A percentile compares a stretch with the other conserved stretches of the same genome.
phyloP scores from a whole-genome alignment of 2,113 vertebrate species.

The Coreoperca whiteheadi region DNA sequence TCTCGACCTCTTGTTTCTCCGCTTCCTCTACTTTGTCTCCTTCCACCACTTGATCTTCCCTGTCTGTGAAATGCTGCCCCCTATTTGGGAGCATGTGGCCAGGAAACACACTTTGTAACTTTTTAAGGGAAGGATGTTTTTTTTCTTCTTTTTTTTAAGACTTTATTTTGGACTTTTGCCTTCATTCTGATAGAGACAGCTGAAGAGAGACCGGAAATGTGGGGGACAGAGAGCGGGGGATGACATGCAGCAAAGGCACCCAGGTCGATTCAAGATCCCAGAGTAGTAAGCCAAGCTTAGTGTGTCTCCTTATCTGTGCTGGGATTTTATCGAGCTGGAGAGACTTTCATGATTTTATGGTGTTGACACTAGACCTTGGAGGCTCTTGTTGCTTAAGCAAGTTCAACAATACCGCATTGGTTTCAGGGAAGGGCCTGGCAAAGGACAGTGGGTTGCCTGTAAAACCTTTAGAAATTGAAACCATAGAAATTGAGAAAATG shows the following conservation, averaged over 20 bases:
- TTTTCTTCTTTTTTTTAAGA: too few relatives aligned
- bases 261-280: constrained; percentile 22
- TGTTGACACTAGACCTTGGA: neutral
- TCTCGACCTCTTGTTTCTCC: too few relatives aligned
- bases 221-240: too few relatives aligned
- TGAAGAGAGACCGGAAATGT: too few relatives aligned
- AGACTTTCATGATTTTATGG: neutral
- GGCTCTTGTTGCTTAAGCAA: neutral
- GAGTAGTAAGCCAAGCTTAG: neutral
- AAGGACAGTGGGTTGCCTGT: neutral
- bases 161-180: too few relatives aligned
- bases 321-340: neutral
- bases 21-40: too few relatives aligned
- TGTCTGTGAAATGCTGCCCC: too few relatives aligned
- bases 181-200: too few relatives aligned
- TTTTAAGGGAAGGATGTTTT: neutral
- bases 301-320: neutral
- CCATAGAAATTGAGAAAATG: neutral
- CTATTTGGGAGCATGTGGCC: too few relatives aligned
- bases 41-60: too few relatives aligned
- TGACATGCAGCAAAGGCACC: too few relatives aligned
- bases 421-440: constrained; percentile 8
- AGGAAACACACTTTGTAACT: too few relatives aligned
- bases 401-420: neutral
- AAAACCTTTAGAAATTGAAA: neutral